Evolutionary conservation across 2,888 invertebrate genomes (phyloP), one percentile per base, ranked within the genome.

Genomic region (Digitonthophagus gazella): DNA sequence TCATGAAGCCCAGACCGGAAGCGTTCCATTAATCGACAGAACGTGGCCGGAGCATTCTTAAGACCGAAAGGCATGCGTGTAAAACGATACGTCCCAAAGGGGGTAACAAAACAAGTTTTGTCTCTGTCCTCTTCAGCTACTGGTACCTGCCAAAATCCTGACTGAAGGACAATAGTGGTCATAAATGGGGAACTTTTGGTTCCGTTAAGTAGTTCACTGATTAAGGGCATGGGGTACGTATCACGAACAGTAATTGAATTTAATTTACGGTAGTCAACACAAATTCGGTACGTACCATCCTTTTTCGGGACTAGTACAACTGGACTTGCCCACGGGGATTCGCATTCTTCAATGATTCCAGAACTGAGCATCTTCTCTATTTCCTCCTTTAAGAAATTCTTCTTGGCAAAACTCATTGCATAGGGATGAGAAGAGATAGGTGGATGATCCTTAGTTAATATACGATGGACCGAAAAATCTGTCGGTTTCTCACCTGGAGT

Each of bases 141-240:
- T 15, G 58, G 55, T 4, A 80, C 74, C 66, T 82, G 82, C 76
- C 79, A 80, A 69, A 81, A 82, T 6, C 81, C 81, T 14, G 76
- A 69, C 18, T 74, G 74, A 0, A 82, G 72, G 66, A 82, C 80
- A 2, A 82, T 66, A 0, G 79, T 79, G 5, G 77, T 74, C 69
- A 75, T 74, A 56, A 61, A 74, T 18, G 18, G 44, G 14, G 69
- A 78, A 4, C 70, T 71, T 66, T 76, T 78, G 0, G 80, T 77
- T 0, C 71, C 74, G 58, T 81, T 80, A 3, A 83, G 66, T 15
- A 81, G 69, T 14, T 82, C 81, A 66, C 83, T 82, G 14, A 83
- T 80, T 22, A 74, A 19, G 0, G 71, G 73, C 19, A 73, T 58
- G 16, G 73, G 75, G 65, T 75, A 76, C 8, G 15, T 19, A 44